phyloP scores from a whole-genome alignment of 2,113 vertebrate genomes.

The Odontophorus gujanensis region DNA sequence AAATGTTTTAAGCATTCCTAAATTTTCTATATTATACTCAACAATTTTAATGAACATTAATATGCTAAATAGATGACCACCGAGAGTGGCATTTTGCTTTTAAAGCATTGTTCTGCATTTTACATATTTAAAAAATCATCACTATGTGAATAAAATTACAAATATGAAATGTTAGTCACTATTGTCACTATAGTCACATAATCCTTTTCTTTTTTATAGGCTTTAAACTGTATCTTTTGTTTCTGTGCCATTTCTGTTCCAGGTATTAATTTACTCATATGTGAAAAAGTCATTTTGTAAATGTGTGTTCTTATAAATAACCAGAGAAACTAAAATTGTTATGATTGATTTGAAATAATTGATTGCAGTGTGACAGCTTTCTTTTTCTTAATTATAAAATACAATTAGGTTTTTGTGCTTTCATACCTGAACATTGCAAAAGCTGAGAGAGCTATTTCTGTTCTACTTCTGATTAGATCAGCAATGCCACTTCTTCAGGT shows the following conservation, averaged over 20 bases:
- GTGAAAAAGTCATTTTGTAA: constrained; percentile 55
- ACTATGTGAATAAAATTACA: background rate
- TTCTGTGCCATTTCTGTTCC: background rate
- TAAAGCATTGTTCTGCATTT: background rate
- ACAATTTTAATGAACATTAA: background rate
- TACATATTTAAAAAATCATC: background rate
- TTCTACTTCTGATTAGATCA: constrained; percentile 87
- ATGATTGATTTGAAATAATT: constrained; percentile 66
- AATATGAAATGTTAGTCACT: background rate
- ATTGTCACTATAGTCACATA: background rate
- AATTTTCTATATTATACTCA: background rate
- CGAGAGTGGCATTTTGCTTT: background rate
- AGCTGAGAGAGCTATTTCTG: constrained; percentile 69
- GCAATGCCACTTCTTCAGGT: constrained; percentile 83
- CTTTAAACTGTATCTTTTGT: background rate
- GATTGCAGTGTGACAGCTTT: constrained; percentile 55
- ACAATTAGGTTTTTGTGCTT: constrained; percentile 74
- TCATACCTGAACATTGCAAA: constrained; percentile 72
- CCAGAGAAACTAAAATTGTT: constrained; percentile 43
- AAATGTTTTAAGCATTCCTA: background rate
- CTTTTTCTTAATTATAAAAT: constrained; percentile 77
- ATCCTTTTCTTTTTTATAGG: constrained; percentile 16
- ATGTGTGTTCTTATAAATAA: constrained; percentile 49
- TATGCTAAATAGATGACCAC: background rate
- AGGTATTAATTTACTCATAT: background rate